These are phyloP conservation scores for Aythya baeri DNA, from an alignment of 2,113 vertebrate genomes.

Conservation along the genomic window DNA sequence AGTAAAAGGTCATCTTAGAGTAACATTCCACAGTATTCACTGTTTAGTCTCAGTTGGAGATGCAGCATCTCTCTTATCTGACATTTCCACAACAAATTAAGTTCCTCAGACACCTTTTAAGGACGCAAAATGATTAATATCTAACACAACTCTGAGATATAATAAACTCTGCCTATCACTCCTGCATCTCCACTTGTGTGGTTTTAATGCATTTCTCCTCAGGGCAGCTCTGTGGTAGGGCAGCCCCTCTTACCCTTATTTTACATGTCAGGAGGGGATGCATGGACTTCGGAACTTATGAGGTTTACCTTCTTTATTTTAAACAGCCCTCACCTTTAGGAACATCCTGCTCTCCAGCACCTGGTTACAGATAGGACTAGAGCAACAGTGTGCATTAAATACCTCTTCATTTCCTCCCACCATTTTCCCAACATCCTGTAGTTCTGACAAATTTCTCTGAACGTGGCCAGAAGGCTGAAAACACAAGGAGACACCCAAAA, in stretches of 20 bases:
- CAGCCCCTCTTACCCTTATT: background rate
- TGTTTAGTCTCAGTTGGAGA: slow-evolving; percentile 6
- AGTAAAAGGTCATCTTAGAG: slow-evolving; percentile 55
- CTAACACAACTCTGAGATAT: background rate
- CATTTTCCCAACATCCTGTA: background rate
- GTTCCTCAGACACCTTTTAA: slow-evolving; percentile 9
- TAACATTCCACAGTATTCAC: background rate
- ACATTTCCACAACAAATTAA: slow-evolving; percentile 57
- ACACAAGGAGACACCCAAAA: background rate
- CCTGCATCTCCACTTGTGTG: background rate
- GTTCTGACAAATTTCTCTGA: background rate
- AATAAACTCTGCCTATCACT: background rate
- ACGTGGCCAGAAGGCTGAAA: background rate
- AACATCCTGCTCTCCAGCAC: background rate
- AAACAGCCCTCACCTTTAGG: background rate
- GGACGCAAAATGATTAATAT: slow-evolving; percentile 33
- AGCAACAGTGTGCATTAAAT: background rate
- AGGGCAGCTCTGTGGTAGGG: background rate
- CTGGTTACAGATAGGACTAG: background rate
- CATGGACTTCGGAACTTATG: background rate
- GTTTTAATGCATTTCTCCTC: background rate
- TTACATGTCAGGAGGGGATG: fast-evolving
- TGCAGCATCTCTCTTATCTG: background rate
- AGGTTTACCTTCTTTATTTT: background rate
- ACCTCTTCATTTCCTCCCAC: background rate